Evolutionary conservation across 2,113 vertebrate genomes (phyloP).

Genomic region (Ictalurus punctatus): DNA sequence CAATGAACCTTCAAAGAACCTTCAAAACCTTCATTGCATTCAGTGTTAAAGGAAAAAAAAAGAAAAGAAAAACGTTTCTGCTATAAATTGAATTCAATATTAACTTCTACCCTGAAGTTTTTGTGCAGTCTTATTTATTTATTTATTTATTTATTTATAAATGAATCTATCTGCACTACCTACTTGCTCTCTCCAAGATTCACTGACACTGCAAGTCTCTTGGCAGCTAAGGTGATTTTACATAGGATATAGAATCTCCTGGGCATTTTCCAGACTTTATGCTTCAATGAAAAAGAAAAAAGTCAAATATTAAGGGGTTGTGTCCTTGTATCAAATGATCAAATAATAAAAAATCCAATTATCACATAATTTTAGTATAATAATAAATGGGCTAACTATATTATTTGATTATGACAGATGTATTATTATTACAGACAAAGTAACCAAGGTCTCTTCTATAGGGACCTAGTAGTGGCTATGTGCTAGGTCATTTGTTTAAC

Average conservation of each 20-base stretch:
- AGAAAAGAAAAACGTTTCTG: not conserved
- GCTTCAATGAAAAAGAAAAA: not conserved
- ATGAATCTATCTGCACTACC: not conserved
- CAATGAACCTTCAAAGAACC: no score
- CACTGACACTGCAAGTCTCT: not conserved
- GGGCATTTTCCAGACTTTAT: not conserved
- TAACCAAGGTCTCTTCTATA: not conserved
- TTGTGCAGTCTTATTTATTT: not conserved
- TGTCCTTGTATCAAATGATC: not conserved
- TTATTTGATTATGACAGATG: not conserved
- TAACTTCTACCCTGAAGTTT: not conserved
- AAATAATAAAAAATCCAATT: not conserved
- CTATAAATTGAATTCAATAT: not conserved
- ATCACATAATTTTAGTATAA: not conserved
- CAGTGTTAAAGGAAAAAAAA: not conserved
- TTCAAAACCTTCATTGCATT: not conserved
- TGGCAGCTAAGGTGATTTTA: not conserved
- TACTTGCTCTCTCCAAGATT: slow-evolving; percentile 4
- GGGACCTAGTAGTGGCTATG: not conserved
- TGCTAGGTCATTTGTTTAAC: not conserved
- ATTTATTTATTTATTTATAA: not conserved
- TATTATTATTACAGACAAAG: not conserved
- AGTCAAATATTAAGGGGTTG: not conserved
- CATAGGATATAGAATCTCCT: not conserved
- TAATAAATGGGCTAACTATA: not conserved